Base-by-base conservation (phyloP, 2,797 vertebrate genomes). In the Arctocebus calabarensis region DNA sequence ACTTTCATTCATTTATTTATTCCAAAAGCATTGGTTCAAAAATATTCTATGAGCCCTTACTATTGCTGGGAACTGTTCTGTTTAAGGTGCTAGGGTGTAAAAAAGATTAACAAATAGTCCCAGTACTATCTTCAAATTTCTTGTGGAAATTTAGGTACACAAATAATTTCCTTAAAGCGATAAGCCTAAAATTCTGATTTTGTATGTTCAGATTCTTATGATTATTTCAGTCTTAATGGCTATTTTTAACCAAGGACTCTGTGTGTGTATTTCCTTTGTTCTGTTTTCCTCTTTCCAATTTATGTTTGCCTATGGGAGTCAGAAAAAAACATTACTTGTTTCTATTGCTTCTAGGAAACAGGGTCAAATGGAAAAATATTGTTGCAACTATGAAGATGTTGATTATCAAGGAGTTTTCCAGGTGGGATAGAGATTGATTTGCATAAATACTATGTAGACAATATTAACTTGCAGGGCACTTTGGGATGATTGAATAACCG, bases 1-100 rank as follows among this genome's bases (percentile, higher is more conserved):
- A 32, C 62, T 94, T 94, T 68, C 61, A 85, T 82, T 88, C 16
- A 91, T 71, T 94, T 34, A 74, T 84, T 88, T 96, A 79, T 84
- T 90, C 32, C 52, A 75, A 74, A 94, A 79, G 25, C 52, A 81
- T 68, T 84, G 68, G 84, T 90, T 84, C 48, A 90, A 5, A 84
- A 95, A 74, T 84, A 84, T 48, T 91, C 48, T 55, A 90, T 84
- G 66, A 90, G 66, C 16, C 40, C 77, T 43, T 92, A 52, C 17
- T 81, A 2, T 71, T 94, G 87, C 32, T 90, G 62, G 52, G 7
- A 92, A 70, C 52, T 86, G 34, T 43, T 71, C 27, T 43, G 59
- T 84, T 92, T 10, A 92, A 83, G 64, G n/a, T 90, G 22, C 37
- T 62, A 90, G 43, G 68, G 84, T 59, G 61, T 79, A 17, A 78